Evolutionary conservation across 2,797 vertebrate species (phyloP).

Genomic region (Mormyrus proboscirostris): DNA sequence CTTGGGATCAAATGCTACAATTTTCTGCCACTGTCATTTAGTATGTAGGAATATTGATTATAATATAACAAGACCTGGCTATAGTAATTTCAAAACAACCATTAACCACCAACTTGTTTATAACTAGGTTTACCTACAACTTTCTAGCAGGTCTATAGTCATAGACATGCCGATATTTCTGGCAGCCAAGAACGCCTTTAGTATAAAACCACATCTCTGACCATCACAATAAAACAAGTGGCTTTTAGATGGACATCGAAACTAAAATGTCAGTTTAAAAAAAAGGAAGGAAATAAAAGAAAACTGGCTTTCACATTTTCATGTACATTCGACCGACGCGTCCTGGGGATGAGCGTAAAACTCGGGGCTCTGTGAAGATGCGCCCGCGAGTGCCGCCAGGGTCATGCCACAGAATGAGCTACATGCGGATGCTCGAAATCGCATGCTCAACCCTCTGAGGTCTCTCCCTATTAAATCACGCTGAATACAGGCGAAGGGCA

Average conservation of each 20-base stretch:
- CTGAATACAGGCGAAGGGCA: neutral
- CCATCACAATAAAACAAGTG: neutral
- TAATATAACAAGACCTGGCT: neutral
- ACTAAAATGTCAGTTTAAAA: neutral
- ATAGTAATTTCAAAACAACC: neutral
- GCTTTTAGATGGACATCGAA: neutral
- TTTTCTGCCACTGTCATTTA: neutral
- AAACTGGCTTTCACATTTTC: neutral
- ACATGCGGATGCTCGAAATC: neutral
- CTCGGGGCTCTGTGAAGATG: neutral
- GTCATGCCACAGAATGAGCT: neutral
- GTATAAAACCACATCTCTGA: neutral
- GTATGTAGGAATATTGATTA: neutral
- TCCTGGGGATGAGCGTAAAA: neutral
- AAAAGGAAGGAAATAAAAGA: neutral
- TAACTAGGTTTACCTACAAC: neutral
- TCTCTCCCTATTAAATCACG: neutral
- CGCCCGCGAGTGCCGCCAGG: neutral
- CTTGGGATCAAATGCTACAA: neutral
- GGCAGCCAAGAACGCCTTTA: neutral
- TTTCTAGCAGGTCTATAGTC: neutral
- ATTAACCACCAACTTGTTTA: neutral
- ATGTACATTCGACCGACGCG: neutral
- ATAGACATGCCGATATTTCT: neutral
- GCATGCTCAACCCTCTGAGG: neutral